Base-by-base conservation (phyloP, 2,888 invertebrate genomes). In the Drymonia ruficornis region DNA sequence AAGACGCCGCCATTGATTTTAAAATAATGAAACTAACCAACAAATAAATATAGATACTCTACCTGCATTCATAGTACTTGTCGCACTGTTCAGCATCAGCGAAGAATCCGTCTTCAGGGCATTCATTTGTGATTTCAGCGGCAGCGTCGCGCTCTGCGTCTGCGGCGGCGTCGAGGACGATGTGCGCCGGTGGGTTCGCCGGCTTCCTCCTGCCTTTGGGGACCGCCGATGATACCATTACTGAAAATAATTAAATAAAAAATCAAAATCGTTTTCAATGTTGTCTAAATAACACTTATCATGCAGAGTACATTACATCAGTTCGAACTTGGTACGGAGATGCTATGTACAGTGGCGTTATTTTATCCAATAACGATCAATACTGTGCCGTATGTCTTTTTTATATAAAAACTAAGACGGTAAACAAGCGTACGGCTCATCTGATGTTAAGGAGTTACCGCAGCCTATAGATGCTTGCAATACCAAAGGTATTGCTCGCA, bases 1-100 rank as follows among this genome's bases (percentile, higher is more conserved):
- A n/a, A n/a, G n/a, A n/a, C n/a, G n/a, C n/a, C n/a, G n/a, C n/a
- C n/a, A n/a, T n/a, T n/a, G n/a, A n/a, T n/a, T n/a, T n/a, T n/a
- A n/a, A n/a, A n/a, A n/a, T n/a, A n/a, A n/a, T n/a, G n/a, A n/a
- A n/a, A n/a, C n/a, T n/a, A n/a, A n/a, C n/a, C n/a, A n/a, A n/a
- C n/a, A n/a, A n/a, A n/a, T 13, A 2, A 4, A 13, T 4, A 36
- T 36, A 13, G 31, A 36, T 13, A 6, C 75, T 79, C 83, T 80
- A 94, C 94, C 93, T 91, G 89, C 97, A 97, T 60, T 95, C 95
- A 84, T 97, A 96, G 80, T 97, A 98, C 86, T 97, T 97, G 89
- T 98, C 97, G 80, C 97, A 98, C 87, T 98, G 97, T 73, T 96
- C 95, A 13, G 95, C 95, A 78, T 97, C 97, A 11, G 97, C 96